These are phyloP conservation scores for Polyodon spathula DNA, from an alignment of 2,113 vertebrate species.

Conservation along the genomic window DNA sequence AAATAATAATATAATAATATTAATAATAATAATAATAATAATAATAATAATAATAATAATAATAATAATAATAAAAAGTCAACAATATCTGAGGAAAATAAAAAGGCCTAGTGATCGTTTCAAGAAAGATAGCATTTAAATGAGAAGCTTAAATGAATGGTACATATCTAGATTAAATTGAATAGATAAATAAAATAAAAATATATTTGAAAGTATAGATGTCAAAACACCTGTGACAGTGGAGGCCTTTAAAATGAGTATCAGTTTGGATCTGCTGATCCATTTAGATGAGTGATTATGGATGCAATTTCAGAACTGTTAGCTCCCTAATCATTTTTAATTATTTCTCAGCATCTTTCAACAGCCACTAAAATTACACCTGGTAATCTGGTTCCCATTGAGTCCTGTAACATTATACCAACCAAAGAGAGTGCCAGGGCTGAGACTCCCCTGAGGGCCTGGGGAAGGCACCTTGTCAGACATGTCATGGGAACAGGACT, in stretches of 20 bases:
- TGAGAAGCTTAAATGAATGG: no score
- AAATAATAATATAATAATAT: no score
- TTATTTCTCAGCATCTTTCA: conserved; percentile 12
- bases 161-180: no score
- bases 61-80: no score
- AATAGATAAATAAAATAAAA: no score
- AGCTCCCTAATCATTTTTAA: not conserved
- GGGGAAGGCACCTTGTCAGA: conserved; percentile 17
- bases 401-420: conserved; percentile 20
- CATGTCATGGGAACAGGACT: conserved; percentile 30
- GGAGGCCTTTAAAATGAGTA: not conserved
- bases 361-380: conserved; percentile 14
- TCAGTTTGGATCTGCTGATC: not conserved
- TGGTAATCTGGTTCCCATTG: not conserved
- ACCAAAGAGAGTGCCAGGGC: not conserved
- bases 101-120: no score
- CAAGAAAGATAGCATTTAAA: no score
- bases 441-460: not conserved
- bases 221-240: not conserved
- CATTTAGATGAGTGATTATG: not conserved
- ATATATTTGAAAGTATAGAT: not conserved
- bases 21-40: no score
- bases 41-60: no score
- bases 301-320: not conserved
- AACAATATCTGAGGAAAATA: no score